Conservation (phyloP, 2,113 vertebrate species). For the Struthidea cinerea region DNA sequence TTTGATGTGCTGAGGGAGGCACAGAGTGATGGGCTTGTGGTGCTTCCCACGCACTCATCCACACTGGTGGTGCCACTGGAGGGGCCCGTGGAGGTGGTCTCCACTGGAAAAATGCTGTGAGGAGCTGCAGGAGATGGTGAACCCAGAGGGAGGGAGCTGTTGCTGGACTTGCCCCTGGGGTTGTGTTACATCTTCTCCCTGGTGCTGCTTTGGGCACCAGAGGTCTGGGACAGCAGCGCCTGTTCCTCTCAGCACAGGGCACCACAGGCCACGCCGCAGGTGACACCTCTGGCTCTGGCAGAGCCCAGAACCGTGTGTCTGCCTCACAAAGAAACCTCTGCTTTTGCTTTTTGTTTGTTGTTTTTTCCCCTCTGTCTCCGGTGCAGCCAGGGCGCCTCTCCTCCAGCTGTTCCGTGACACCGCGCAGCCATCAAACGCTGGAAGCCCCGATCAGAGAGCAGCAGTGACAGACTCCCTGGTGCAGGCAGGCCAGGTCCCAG, state of each 20-base stretch:
- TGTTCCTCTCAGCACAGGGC: not conserved
- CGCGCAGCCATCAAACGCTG: not conserved
- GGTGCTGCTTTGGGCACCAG: not conserved
- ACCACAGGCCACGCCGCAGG: fast-evolving
- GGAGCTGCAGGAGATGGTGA: not conserved
- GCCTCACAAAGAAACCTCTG: slow-evolving; percentile 17
- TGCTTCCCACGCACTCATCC: not conserved
- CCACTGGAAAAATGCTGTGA: not conserved
- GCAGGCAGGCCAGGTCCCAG: slow-evolving; percentile 26
- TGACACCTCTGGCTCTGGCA: not conserved
- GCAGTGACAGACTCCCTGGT: slow-evolving; percentile 21
- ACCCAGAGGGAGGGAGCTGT: not conserved
- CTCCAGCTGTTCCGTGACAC: slow-evolving; percentile 47
- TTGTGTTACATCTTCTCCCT: not conserved
- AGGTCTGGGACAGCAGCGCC: not conserved
- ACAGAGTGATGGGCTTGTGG: fast-evolving
- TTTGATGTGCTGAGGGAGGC: not conserved
- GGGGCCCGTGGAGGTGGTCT: not conserved
- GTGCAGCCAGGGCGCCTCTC: not conserved
- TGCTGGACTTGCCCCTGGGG: not conserved
- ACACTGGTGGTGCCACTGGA: not conserved
- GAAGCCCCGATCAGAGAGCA: not conserved
- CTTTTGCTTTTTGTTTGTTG: not conserved
- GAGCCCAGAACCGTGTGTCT: not conserved
- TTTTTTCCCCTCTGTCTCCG: not conserved